Evolutionary conservation across 1,140 invertebrate genomes (phyloP), one percentile per base, ranked within the genome.

Genomic region (Ditylenchus dipsaci): DNA sequence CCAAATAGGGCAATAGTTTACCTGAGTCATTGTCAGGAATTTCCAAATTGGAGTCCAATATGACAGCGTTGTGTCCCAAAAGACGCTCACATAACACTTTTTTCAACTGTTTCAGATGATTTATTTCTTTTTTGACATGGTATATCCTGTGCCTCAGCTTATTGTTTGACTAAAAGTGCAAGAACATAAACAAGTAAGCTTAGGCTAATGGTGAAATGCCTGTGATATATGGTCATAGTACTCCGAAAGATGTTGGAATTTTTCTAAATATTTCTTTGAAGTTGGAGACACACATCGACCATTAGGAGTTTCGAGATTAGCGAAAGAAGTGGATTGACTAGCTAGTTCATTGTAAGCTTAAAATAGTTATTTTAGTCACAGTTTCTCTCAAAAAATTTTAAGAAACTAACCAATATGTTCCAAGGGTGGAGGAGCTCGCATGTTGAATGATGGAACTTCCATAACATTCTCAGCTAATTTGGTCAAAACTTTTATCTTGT

Each of bases 21-120:
- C 38, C 57, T 21, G 67, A 69, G 21, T 69, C 67, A 17, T 64
- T 69, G 53, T 70, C 68, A 11, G 68, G 68, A 0, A 70, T 70
- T 59, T 70, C 68, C 68, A 70, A 68, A 60, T 70, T 70, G 47
- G 56, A 49, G 45, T 70, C 68, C 27, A 70, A 49, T 19, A 69
- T 66, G 21, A 60, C 49, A 47, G 56, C 61, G 26, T 59, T 23
- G 26, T 65, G 68, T 5, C 21, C 26, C 9, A 70, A 49, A n/a
- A 70, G 11, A 0, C 68, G 43, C 17, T 70, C 68, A 43, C 68
- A 70, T 21, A 70, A 17, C 7, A 68, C 45, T 21, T 61, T 65
- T 47, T 70, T 70, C 26, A 70, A 53, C 11, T 68, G 68, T 29
- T 70, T 70, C 26, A 70, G 33, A 43, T 70, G 68, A 43, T 70